Evolutionary conservation across 1,140 invertebrate genomes (phyloP), one percentile per base, ranked within the genome.

Genomic region (Panonychus citri): DNA sequence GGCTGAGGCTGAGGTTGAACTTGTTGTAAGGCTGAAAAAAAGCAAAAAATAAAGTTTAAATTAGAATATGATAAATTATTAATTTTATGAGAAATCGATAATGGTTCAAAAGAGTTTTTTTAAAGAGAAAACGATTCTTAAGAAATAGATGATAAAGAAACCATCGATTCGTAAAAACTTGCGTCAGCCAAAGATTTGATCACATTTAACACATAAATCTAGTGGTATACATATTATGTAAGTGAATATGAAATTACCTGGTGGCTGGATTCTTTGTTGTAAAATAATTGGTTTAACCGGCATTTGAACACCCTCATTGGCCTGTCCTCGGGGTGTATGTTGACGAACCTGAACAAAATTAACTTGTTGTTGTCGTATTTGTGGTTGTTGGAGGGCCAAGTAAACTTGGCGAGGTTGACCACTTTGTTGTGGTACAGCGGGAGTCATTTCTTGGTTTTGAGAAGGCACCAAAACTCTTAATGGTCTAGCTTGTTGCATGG

Each of bases 221-320:
- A 66, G 24, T 70, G 17, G 34, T 19, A 56, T 59, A 59, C 7
- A 46, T n/a, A 24, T 28, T 25, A 19, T 58, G 55, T 51, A 57
- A 55, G 10, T 55, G 57, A 54, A 51, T 30, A 19, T 43, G 21
- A 55, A 12, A 21, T 59, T 24, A n/a, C 26, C 58, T 49, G 51
- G 55, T 30, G 56, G 48, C 37, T 61, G 59, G 13, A 52, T 40
- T 46, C 53, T 51, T 39, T 57, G 61, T 46, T 56, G 57, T 39
- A 42, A 42, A 21, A 43, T 48, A 4, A 57, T 53, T 17, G 43
- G 43, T 46, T 37, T 49, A 19, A 21, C 24, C 24, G 28, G 19
- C 19, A 39, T 37, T 55, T 55, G 53, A 55, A 55, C 27, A 8
- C 25, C n/a, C 15, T 55, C 21, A 55, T 26, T 19, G 2, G 37